These are phyloP conservation scores for Echinarachnius parma DNA, from an alignment of 53 echinoderm and acorn worm genomes.

Conservation along the genomic window DNA sequence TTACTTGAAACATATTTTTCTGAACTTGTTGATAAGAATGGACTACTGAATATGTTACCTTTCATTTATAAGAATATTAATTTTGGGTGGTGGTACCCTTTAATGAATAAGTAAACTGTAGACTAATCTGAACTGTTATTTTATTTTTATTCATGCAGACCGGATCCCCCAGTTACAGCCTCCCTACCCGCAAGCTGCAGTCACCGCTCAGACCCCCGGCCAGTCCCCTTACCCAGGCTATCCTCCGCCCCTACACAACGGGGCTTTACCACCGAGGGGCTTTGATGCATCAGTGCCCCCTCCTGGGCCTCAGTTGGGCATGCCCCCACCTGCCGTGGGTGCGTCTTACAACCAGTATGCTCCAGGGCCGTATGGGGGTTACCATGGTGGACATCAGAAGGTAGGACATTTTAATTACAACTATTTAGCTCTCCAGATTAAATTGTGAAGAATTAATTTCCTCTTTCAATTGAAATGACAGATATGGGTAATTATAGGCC, in stretches of 20 bases:
- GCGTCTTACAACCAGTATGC: slow-evolving; percentile 22
- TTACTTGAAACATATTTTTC: too few relatives aligned
- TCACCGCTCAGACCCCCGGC: slow-evolving; percentile 12
- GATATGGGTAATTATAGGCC: too few relatives aligned
- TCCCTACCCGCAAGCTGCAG: background rate
- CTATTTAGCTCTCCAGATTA: background rate
- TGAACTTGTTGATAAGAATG: too few relatives aligned
- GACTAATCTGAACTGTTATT: too few relatives aligned
- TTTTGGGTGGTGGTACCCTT: too few relatives aligned
- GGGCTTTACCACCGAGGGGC: slow-evolving; percentile 13
- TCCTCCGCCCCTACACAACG: slow-evolving; percentile 19
- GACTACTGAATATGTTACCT: too few relatives aligned
- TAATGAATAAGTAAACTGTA: too few relatives aligned
- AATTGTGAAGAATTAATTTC: background rate
- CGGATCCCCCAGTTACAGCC: slow-evolving; percentile 1
- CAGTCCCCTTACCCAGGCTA: slow-evolving; percentile 4
- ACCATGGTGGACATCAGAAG: slow-evolving; percentile 4
- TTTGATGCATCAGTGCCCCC: slow-evolving; percentile 7
- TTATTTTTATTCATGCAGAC: slow-evolving; percentile 3
- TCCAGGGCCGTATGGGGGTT: slow-evolving; percentile 12
- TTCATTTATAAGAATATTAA: too few relatives aligned
- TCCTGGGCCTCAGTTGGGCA: background rate
- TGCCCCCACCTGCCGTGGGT: background rate
- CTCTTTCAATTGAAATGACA: too few relatives aligned
- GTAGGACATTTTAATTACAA: background rate